phyloP scores from a whole-genome alignment of 2,888 invertebrate species.

The Drosophila diplacantha region DNA sequence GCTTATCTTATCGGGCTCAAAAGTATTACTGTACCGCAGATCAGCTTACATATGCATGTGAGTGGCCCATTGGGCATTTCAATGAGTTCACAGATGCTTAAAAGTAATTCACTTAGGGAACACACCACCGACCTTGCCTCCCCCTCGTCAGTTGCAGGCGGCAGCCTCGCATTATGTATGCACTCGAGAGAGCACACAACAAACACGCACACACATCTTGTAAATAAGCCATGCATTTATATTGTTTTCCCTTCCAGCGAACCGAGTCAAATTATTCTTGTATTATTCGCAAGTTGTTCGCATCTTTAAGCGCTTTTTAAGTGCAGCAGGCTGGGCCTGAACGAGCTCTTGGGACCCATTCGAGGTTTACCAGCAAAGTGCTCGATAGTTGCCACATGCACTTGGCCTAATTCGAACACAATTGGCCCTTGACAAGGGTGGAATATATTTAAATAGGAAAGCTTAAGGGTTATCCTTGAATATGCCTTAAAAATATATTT shows the following conservation, averaged over 20 bases:
- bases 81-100: constrained; percentile 41
- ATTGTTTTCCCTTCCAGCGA: constrained; percentile 30
- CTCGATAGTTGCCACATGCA: constrained; percentile 5
- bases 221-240: constrained; percentile 43
- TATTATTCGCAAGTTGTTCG: constrained; percentile 14
- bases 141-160: constrained; percentile 15
- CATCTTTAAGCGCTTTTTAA: constrained; percentile 37
- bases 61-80: constrained; percentile 20
- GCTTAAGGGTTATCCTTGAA: neutral
- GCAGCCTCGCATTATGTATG: constrained; percentile 35
- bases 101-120: constrained; percentile 41
- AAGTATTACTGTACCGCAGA: constrained; percentile 8
- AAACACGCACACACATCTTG: constrained; percentile 37
- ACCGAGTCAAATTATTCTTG: constrained; percentile 13
- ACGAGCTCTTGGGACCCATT: constrained; percentile 11
- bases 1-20: neutral
- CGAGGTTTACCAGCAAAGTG: constrained; percentile 2
- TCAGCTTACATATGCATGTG: constrained; percentile 20
- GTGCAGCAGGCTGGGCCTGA: constrained; percentile 13
- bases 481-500: neutral
- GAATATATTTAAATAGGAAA: neutral
- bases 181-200: constrained; percentile 50
- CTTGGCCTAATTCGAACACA: constrained; percentile 8
- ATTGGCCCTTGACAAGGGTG: neutral
- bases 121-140: constrained; percentile 12